A percentile compares a stretch with the other conserved stretches of the same genome.
phyloP scores from a whole-genome alignment of 2,797 vertebrate genomes.

The Siniperca undulata region DNA sequence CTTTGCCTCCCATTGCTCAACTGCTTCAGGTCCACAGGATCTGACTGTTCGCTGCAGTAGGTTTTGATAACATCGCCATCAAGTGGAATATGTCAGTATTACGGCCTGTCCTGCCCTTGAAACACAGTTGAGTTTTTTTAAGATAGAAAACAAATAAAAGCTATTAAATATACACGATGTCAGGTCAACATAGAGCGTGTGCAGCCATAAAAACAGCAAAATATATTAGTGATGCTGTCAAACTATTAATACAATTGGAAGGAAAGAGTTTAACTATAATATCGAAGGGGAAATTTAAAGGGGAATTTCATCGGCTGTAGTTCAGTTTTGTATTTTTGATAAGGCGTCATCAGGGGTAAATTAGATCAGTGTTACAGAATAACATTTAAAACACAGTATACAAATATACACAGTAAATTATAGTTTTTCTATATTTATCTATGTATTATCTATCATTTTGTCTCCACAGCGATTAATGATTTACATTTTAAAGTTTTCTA shows the following conservation, averaged over 20 bases:
- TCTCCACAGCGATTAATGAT: background rate
- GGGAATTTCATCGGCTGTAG: background rate
- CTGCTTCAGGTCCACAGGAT: background rate
- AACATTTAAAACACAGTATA: background rate
- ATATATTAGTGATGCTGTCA: background rate
- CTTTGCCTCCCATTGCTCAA: too few species aligned
- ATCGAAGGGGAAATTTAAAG: background rate
- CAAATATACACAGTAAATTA: too few species aligned
- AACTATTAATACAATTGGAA: background rate
- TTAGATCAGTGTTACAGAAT: background rate
- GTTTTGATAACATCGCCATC: conserved; percentile 22
- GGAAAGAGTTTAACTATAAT: background rate
- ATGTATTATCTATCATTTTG: background rate
- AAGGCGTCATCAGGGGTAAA: background rate
- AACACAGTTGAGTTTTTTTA: background rate
- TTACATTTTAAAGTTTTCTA: background rate
- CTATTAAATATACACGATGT: background rate
- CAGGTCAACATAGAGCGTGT: background rate
- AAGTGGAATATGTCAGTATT: background rate
- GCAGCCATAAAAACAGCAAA: background rate
- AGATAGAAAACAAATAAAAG: background rate
- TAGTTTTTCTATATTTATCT: background rate
- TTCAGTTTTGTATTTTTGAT: background rate
- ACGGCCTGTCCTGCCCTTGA: background rate
- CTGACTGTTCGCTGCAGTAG: background rate